phyloP scores from a whole-genome alignment of 2,797 vertebrate genomes.

The Coilia nasus region DNA sequence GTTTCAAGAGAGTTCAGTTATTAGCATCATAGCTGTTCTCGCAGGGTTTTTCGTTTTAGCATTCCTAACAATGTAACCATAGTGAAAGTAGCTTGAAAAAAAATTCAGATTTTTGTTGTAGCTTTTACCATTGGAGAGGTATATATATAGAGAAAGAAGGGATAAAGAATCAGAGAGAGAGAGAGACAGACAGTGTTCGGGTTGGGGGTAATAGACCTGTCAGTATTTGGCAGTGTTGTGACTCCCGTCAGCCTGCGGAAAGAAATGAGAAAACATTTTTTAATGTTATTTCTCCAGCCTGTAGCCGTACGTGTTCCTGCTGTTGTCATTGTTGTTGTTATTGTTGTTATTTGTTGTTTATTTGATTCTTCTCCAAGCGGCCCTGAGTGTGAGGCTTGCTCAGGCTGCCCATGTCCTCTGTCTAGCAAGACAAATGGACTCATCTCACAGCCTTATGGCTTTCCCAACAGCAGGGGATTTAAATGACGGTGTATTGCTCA shows the following conservation, averaged over 20 bases:
- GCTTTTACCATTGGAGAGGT: no score
- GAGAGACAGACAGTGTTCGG: slow-evolving; percentile 54
- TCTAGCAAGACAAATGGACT: not conserved
- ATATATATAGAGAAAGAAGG: not conserved
- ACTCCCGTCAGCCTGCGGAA: slow-evolving; percentile 70
- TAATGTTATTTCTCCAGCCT: slow-evolving; percentile 78
- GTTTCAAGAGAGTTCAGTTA: no score
- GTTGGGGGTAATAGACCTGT: slow-evolving; percentile 90
- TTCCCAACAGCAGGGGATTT: slow-evolving; percentile 4
- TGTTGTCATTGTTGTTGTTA: slow-evolving; percentile 60
- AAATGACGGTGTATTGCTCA: not conserved
- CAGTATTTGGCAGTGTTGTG: slow-evolving; percentile 79
- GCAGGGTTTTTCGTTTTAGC: no score
- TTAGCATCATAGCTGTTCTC: no score
- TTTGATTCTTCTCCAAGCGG: slow-evolving; percentile 59
- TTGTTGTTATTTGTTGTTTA: slow-evolving; percentile 59
- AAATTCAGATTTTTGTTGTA: no score
- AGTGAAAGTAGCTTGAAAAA: no score
- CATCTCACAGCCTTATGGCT: not conserved
- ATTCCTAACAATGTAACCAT: no score
- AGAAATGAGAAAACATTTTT: slow-evolving; percentile 84
- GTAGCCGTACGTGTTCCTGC: not conserved
- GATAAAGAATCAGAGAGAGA: slow-evolving; percentile 53
- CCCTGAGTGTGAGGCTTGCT: slow-evolving; percentile 57
- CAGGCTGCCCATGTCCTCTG: not conserved